Evolutionary conservation across 2,797 vertebrate genomes (phyloP), one percentile per base, ranked within the genome.

Genomic region (Tamandua tetradactyla): DNA sequence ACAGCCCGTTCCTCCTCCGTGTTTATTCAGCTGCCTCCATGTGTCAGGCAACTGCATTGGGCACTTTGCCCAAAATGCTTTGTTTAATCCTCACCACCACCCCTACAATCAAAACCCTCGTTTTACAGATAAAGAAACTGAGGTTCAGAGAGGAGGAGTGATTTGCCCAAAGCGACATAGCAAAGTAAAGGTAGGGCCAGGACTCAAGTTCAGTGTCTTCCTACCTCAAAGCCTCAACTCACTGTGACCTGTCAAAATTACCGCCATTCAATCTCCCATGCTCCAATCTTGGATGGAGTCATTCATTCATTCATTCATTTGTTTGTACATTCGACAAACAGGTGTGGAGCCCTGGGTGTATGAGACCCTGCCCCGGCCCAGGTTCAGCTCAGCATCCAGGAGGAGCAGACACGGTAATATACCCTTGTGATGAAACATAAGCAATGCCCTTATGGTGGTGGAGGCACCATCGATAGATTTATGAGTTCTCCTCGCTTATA

Each of bases 331-430:
- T 52, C 14, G 22, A 44, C 44, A 55, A 30, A 44, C 30, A 20
- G 4, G 27, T 15, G 30, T 1, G 10, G 68, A 59, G 14, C 7
- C 6, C 59, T 49, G 72, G 2, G 11, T 12, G 35, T 76, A 30
- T 7, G 32, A 27, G 27, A 40, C 23, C n/a, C 57, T 32, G 47
- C 61, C 52, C 47, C 0, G 0, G 15, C 37, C 55, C 44, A 22
- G 81, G 76, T n/a, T 11, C 5, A 27, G 13, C 64, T 72, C 17
- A 5, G 30, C 27, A 1, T 22, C 30, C 32, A 17, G 47, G 17
- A 23, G 40, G 20, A 15, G 20, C 74, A 27, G 30, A 15, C 17
- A 2, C 0, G 1, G 11, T 22, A 20, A 44, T 6, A 42, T 57
- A 30, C 1, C 14, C 37, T 14, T 5, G 1, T 35, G 23, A 71